Percentiles rank a stretch among this genome's conserved stretches.
Conservation (phyloP, 2,797 vertebrate genomes). For the Decapterus maruadsi region DNA sequence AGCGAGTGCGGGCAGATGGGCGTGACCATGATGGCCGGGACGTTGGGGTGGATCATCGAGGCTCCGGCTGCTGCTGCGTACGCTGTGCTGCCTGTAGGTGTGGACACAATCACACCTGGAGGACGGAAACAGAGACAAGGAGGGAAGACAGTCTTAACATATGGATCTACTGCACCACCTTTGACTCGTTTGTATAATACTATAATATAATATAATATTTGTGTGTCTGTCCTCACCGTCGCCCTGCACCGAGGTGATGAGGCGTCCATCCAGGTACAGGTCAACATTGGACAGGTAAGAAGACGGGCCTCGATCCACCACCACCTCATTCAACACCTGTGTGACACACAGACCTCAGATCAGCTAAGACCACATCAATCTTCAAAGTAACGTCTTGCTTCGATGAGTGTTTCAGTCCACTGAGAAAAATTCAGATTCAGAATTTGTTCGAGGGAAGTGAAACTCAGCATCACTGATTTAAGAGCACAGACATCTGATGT, state of each 20-base stretch:
- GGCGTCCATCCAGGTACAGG: conserved; percentile 88
- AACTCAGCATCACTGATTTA: not conserved
- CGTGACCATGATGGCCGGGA: conserved; percentile 90
- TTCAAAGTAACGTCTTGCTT: not conserved
- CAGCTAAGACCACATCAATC: not conserved
- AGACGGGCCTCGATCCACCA: conserved; percentile 88
- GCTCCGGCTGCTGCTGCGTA: conserved; percentile 88
- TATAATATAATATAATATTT: too few species aligned
- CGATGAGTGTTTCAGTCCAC: not conserved
- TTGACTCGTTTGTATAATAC: not conserved
- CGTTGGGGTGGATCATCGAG: conserved; percentile 91
- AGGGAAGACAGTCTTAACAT: not conserved
- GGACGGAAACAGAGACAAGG: not conserved
- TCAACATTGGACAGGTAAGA: conserved; percentile 90
- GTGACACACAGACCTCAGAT: conserved; percentile 3
- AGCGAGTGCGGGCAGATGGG: conserved; percentile 90
- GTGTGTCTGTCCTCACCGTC: conserved; percentile 77
- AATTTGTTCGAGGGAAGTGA: not conserved
- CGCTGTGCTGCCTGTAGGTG: conserved; percentile 88
- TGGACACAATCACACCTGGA: conserved; percentile 89
- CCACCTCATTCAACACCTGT: conserved; percentile 89
- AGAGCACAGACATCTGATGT: not conserved
- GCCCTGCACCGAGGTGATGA: conserved; percentile 90
- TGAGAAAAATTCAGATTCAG: not conserved
- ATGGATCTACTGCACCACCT: not conserved